phyloP scores from a whole-genome alignment of 2,888 invertebrate species.

The Adelphocoris suturalis region DNA sequence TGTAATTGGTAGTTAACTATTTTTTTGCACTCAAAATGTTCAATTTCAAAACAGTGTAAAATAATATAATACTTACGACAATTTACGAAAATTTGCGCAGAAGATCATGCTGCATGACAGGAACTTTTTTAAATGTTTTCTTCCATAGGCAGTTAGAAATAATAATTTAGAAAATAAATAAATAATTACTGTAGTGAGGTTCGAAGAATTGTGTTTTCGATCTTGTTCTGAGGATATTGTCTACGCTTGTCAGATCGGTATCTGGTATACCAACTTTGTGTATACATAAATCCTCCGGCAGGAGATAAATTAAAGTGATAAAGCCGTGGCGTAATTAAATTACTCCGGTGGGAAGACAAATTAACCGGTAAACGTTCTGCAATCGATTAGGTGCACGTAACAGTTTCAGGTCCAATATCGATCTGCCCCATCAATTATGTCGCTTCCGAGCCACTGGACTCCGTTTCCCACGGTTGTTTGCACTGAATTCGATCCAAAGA shows the following conservation, averaged over 20 bases:
- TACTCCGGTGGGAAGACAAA: conserved; percentile 30
- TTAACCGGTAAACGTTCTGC: conserved; percentile 42
- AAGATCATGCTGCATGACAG: too few species aligned
- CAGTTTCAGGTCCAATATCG: conserved; percentile 31
- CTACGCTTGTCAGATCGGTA: not conserved
- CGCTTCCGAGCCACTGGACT: conserved; percentile 8
- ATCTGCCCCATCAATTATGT: conserved; percentile 29
- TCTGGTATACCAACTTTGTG: not conserved
- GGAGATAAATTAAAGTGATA: conserved; percentile 36
- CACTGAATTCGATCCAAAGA: conserved; percentile 11
- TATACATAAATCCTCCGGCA: not conserved
- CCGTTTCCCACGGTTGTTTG: conserved; percentile 30
- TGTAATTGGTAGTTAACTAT: too few species aligned
- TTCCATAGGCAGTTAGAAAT: too few species aligned
- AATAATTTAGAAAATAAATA: too few species aligned
- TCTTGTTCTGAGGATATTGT: not conserved
- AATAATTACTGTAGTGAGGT: too few species aligned
- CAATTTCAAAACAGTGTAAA: too few species aligned
- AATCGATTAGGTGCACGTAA: conserved; percentile 26
- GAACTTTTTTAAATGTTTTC: too few species aligned
- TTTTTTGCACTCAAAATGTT: too few species aligned
- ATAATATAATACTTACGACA: too few species aligned
- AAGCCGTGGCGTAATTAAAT: conserved; percentile 37
- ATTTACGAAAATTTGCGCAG: too few species aligned
- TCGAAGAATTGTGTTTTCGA: not conserved